These are phyloP conservation scores for Radopholus similis DNA, from an alignment of 1,140 invertebrate genomes.

Conservation along the genomic window DNA sequence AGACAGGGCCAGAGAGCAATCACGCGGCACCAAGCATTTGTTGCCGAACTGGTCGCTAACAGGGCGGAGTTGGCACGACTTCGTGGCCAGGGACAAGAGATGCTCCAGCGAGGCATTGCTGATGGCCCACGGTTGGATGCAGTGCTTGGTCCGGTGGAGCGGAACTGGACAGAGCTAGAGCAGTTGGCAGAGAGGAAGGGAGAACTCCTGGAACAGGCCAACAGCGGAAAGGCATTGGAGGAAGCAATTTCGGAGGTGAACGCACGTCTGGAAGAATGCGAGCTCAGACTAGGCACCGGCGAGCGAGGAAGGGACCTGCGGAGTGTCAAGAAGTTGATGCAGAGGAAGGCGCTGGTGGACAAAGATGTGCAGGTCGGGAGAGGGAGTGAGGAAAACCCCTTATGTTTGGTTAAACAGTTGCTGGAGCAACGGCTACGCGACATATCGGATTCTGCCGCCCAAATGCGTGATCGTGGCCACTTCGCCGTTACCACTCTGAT, in stretches of 20 bases:
- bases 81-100: neutral
- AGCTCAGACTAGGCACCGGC: constrained; percentile 70
- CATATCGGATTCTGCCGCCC: constrained; percentile 73
- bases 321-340: constrained; percentile 79
- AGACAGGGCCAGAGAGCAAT: neutral
- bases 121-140: neutral
- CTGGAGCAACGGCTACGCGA: constrained; percentile 75
- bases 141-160: constrained; percentile 62
- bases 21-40: constrained; percentile 81
- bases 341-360: constrained; percentile 78
- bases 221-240: constrained; percentile 75
- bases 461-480: constrained; percentile 85
- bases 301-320: constrained; percentile 77
- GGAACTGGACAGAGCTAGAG: constrained; percentile 72
- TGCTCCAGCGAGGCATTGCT: neutral
- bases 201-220: constrained; percentile 74
- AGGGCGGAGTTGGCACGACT: constrained; percentile 5
- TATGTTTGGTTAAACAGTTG: constrained; percentile 57
- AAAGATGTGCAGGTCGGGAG: constrained; percentile 53
- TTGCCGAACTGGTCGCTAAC: constrained; percentile 72
- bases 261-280: constrained; percentile 71
- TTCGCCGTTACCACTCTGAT: constrained; percentile 83
- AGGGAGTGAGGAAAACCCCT: neutral
- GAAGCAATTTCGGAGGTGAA: constrained; percentile 71
- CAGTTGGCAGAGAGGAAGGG: constrained; percentile 76